Evolutionary conservation across 2,113 vertebrate species (phyloP).

Genomic region (Neopipo cinnamomea): DNA sequence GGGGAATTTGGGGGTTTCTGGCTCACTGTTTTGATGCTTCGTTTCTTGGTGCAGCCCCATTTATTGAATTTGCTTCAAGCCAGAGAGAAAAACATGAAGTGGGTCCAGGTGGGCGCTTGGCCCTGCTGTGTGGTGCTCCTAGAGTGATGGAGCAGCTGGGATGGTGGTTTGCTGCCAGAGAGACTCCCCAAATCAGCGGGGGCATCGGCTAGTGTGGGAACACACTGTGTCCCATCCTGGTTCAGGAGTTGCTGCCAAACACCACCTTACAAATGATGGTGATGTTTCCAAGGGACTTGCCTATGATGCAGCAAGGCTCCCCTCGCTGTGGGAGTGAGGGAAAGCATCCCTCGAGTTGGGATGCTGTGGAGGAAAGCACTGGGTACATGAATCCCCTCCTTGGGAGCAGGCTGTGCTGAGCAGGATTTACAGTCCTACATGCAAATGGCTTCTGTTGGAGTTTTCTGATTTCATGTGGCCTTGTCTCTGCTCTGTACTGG

Average conservation of each 20-base stretch:
- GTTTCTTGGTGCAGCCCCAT: fast-evolving
- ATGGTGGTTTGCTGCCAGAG: background rate
- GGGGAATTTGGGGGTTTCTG: background rate
- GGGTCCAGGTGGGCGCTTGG: fast-evolving
- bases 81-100: background rate
- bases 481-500: background rate
- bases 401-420: background rate
- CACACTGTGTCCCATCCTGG: background rate
- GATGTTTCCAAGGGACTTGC: background rate
- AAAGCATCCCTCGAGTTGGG: background rate
- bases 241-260: background rate
- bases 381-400: background rate
- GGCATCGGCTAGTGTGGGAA: background rate
- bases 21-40: fast-evolving
- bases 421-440: background rate
- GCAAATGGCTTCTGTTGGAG: background rate
- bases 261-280: background rate
- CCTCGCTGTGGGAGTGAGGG: background rate
- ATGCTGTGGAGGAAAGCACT: background rate
- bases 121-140: fast-evolving
- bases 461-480: background rate
- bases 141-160: background rate
- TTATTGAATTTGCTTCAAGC: background rate
- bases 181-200: background rate
- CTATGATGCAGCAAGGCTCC: background rate